These are phyloP conservation scores for Caenorhabditis wallacei DNA, from an alignment of 2,888 invertebrate species.

Conservation along the genomic window DNA sequence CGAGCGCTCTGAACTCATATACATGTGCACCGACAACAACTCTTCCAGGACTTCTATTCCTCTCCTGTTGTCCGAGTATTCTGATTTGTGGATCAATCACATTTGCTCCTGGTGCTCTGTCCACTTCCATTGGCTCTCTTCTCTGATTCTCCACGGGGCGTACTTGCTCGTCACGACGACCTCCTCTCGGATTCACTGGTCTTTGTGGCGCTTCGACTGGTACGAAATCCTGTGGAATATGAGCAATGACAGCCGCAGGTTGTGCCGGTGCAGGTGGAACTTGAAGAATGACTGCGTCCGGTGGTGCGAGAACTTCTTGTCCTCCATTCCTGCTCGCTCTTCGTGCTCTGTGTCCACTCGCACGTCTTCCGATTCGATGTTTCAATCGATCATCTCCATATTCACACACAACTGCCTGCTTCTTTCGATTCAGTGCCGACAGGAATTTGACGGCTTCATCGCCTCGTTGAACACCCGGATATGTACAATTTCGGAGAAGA, in stretches of 20 bases:
- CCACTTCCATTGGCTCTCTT: neutral
- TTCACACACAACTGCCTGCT: constrained; percentile 76
- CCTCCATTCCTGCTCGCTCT: constrained; percentile 43
- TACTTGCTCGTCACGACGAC: neutral
- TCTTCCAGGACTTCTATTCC: neutral
- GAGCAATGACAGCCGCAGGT: neutral
- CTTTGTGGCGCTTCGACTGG: neutral
- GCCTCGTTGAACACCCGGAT: constrained; percentile 71
- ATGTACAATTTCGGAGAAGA: constrained; percentile 73
- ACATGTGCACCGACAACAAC: constrained; percentile 48
- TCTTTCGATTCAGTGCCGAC: constrained; percentile 73
- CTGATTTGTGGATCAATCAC: neutral
- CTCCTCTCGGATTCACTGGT: neutral
- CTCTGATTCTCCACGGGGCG: neutral
- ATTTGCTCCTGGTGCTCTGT: neutral
- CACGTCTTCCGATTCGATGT: constrained; percentile 63
- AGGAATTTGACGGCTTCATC: constrained; percentile 73
- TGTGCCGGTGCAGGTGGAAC: neutral
- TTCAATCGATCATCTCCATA: constrained; percentile 75
- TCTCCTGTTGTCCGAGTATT: neutral
- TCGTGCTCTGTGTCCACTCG: constrained; percentile 24
- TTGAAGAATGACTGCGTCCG: neutral
- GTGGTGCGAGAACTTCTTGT: constrained; percentile 10
- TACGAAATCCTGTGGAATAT: neutral
- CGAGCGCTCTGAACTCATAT: constrained; percentile 46